phyloP scores from a whole-genome alignment of 1,140 invertebrate genomes.

The Anoplolepis gracilipes region DNA sequence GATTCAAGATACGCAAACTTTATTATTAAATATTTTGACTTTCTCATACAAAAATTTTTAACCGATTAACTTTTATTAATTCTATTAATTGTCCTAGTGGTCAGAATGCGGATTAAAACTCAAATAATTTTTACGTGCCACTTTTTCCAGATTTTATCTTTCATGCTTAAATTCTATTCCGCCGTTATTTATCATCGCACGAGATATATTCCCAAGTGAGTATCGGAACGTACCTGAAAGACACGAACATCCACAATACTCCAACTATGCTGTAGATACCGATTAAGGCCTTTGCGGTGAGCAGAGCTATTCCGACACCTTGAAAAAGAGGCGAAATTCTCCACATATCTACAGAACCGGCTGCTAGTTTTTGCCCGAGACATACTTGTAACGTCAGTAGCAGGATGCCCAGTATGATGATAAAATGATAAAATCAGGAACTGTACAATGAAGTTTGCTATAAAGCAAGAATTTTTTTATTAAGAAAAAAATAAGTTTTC shows the following conservation, averaged over 20 bases:
- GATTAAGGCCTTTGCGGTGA: slow-evolving; percentile 92
- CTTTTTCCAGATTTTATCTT: no score
- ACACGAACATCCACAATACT: slow-evolving; percentile 95
- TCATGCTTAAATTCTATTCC: background rate
- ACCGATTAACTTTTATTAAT: no score
- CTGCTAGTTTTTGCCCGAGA: slow-evolving; percentile 93
- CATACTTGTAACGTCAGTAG: slow-evolving; percentile 94
- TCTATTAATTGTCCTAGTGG: no score
- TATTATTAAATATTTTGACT: no score
- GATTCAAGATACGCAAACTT: no score
- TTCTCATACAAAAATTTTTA: no score
- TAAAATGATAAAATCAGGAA: slow-evolving; percentile 94
- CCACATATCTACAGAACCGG: slow-evolving; percentile 96
- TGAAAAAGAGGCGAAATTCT: slow-evolving; percentile 96
- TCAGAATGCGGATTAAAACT: no score
- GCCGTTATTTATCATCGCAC: background rate
- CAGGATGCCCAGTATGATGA: slow-evolving; percentile 94
- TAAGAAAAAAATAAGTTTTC: background rate
- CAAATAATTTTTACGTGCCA: no score
- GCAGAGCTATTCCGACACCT: slow-evolving; percentile 93
- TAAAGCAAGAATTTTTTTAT: no score
- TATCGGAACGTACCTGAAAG: slow-evolving; percentile 86
- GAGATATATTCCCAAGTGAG: background rate
- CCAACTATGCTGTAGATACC: slow-evolving; percentile 95
- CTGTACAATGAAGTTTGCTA: slow-evolving; percentile 95